Conservation (phyloP, 2,113 vertebrate genomes). For the Pomatostomus ruficeps region DNA sequence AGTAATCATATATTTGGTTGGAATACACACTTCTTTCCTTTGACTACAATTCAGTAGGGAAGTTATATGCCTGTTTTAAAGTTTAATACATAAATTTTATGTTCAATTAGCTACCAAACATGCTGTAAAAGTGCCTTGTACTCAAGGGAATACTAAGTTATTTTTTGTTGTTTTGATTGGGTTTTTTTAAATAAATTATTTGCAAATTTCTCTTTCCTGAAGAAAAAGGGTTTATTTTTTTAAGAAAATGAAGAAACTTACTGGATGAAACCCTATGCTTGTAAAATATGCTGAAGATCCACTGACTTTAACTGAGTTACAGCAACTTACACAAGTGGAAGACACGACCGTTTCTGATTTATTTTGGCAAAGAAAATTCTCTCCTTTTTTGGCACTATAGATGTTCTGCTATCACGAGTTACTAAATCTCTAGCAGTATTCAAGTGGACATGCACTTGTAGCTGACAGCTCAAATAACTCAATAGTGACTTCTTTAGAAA, state of each 20-base stretch:
- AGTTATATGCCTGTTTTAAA: not conserved
- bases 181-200: not conserved
- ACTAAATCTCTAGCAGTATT: not conserved
- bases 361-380: not conserved
- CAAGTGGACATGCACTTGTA: not conserved
- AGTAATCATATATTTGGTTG: not conserved
- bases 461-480: not conserved
- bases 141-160: not conserved
- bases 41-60: not conserved
- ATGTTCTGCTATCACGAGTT: not conserved
- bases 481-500: not conserved
- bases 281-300: not conserved
- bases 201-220: not conserved
- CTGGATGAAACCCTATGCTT: not conserved
- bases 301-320: not conserved
- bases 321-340: not conserved
- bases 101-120: not conserved
- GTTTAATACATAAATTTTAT: not conserved
- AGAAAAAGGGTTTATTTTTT: no score
- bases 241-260: not conserved
- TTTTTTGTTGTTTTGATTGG: not conserved
- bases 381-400: not conserved
- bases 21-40: not conserved
- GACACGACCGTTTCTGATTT: not conserved
- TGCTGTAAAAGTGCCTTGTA: not conserved